Percentiles rank a stretch among this genome's conserved stretches.
Evolutionary conservation across 1,140 invertebrate species (phyloP).

Genomic region (Trichomalopsis sarcophagae): DNA sequence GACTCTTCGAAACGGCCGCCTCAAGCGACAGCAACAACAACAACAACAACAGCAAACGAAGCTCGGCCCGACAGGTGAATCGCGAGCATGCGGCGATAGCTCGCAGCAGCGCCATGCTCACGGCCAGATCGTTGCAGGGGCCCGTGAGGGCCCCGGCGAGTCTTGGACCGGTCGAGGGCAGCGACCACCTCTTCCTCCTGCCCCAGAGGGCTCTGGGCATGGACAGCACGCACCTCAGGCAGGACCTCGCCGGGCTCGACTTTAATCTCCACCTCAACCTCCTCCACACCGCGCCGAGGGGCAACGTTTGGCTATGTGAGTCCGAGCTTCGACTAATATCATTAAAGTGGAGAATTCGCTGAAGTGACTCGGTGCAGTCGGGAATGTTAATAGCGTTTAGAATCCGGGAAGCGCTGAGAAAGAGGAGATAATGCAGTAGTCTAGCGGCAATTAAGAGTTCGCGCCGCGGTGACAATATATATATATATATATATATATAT

Average conservation of each 20-base stretch:
- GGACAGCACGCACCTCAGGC: slow-evolving; percentile 76
- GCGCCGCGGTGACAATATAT: neutral
- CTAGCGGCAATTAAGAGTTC: slow-evolving; percentile 18
- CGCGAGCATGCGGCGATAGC: neutral
- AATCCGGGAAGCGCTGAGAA: neutral
- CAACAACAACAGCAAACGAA: neutral
- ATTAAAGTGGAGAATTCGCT: too few species aligned
- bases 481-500: too few species aligned
- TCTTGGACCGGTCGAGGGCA: slow-evolving; percentile 71
- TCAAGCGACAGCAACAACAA: neutral
- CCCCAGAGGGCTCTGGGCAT: slow-evolving; percentile 78
- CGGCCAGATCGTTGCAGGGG: slow-evolving; percentile 17
- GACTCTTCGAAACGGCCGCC: neutral
- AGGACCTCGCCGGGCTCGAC: slow-evolving; percentile 78
- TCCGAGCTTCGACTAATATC: slow-evolving; percentile 48
- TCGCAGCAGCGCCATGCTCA: slow-evolving; percentile 62
- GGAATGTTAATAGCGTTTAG: slow-evolving; percentile 33
- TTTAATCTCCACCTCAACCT: slow-evolving; percentile 77
- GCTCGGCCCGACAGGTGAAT: neutral
- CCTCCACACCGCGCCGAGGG: slow-evolving; percentile 76
- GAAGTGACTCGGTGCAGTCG: neutral
- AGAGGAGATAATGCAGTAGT: neutral
- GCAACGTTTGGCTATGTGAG: slow-evolving; percentile 81
- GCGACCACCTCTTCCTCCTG: slow-evolving; percentile 78
- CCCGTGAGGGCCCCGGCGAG: neutral